Conservation (phyloP, 2,113 vertebrate species). For the Nerophis lumbriciformis region DNA sequence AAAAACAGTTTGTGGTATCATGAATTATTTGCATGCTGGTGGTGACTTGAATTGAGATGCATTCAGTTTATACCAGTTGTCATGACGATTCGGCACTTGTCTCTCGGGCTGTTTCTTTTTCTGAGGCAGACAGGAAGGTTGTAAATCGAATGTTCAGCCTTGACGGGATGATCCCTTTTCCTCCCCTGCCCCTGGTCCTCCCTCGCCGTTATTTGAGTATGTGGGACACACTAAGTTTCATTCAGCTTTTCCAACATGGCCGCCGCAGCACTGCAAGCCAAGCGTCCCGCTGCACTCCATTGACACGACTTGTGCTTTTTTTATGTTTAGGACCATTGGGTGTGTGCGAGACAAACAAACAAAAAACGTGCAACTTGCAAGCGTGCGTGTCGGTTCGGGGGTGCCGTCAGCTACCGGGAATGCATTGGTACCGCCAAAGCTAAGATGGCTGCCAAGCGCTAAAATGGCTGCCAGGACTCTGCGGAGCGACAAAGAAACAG, state of each 20-base stretch:
- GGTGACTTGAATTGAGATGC: too few species aligned
- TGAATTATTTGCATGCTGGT: too few species aligned
- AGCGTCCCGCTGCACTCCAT: conserved; percentile 20
- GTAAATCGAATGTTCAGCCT: neutral
- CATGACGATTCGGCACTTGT: conserved; percentile 46
- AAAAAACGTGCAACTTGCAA: conserved; percentile 24
- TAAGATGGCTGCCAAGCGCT: conserved; percentile 96
- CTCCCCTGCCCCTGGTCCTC: neutral
- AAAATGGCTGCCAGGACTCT: conserved; percentile 92
- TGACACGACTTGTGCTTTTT: conserved; percentile 44
- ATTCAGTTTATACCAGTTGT: conserved; percentile 20
- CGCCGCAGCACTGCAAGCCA: conserved; percentile 18
- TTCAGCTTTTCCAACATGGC: neutral
- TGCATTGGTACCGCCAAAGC: conserved; percentile 78
- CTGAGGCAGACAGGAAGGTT: conserved; percentile 1
- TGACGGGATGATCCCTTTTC: neutral
- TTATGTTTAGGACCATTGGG: conserved; percentile 57
- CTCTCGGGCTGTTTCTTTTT: conserved; percentile 37
- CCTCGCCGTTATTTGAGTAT: neutral
- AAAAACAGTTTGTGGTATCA: too few species aligned
- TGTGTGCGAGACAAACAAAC: conserved; percentile 40
- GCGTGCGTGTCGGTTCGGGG: conserved; percentile 38
- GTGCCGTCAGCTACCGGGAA: conserved; percentile 74
- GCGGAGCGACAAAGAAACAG: conserved; percentile 62
- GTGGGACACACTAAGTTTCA: conserved; percentile 10